Evolutionary conservation across 2,113 vertebrate genomes (phyloP), one percentile per base, ranked within the genome.

Genomic region (Corythornis cristatus): DNA sequence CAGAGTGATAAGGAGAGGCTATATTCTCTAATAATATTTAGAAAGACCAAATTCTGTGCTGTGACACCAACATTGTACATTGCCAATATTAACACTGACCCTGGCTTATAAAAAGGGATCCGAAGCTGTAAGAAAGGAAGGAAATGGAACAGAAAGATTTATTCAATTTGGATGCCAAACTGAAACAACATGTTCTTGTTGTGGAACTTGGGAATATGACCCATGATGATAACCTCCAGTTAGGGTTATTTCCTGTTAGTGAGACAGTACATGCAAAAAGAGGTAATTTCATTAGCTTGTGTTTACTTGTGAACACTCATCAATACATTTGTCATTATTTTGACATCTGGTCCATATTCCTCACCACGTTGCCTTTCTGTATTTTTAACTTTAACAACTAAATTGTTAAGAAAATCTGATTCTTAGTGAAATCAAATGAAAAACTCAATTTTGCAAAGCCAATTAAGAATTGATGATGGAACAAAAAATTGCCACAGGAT

Each of bases 51-150:
- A 74, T 84, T 74, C 78, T 94, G 57, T 67, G 46, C 61, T 78
- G 57, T 3, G 91, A 96, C 81, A 94, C 70, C 70, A 94, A 87
- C 43, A 58, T 0, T 9, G 33, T 15, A n/a, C 50, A 21, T 8
- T 86, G 97, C 93, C 94, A 97, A 94, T 43, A 67, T 83, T 86
- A 96, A 96, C 76, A 94, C 75, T 95, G 82, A 77, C 20, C 72
- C 58, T 89, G 53, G 66, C 73, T 82, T 80, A 60, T 28, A 83
- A 92, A 64, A 79, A 64, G 57, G 14, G 43, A 33, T 66, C 92
- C 67, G 67, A 93, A 84, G 86, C n/a, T 73, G 65, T 43, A 92
- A 94, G 65, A 86, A 75, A 95, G 90, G 80, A 64, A 83, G 78
- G 85, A 93, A 96, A 92, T 23, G 67, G 91, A 89, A 93, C 42